Percentiles rank a stretch among this genome's conserved stretches.
Conservation (phyloP, 2,113 vertebrate species). For the Cyanoliseus patagonus region DNA sequence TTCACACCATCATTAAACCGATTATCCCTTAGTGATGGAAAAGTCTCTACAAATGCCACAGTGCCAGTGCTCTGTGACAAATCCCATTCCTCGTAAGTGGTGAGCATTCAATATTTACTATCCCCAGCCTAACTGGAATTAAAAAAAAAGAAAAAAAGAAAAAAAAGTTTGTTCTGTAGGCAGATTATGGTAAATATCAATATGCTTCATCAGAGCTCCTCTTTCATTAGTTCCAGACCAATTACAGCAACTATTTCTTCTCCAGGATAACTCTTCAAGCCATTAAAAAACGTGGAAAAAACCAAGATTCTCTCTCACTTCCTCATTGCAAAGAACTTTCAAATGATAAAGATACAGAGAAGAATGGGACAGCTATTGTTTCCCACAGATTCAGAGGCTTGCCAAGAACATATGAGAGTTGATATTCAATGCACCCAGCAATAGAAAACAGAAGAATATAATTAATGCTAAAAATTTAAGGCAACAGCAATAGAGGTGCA, state of each 20-base stretch:
- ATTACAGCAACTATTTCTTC: background rate
- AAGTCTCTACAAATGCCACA: slow-evolving; percentile 41
- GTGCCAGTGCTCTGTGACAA: slow-evolving; percentile 6
- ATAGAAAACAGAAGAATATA: background rate
- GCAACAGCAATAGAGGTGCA: background rate
- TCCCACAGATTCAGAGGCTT: background rate
- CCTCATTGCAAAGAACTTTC: background rate
- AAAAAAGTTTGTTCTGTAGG: background rate
- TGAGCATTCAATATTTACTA: slow-evolving; percentile 1
- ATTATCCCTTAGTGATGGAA: slow-evolving; percentile 38
- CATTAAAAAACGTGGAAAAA: background rate
- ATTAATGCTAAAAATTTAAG: background rate
- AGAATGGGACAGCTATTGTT: background rate
- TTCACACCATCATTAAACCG: slow-evolving; percentile 43
- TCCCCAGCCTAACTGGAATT: background rate
- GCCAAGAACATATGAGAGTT: background rate
- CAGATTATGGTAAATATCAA: background rate
- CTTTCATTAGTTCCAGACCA: slow-evolving; percentile 25
- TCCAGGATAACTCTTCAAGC: background rate
- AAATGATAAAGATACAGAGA: background rate
- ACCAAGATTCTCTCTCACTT: background rate
- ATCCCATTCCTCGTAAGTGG: background rate
- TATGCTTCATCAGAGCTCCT: background rate
- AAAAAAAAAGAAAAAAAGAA: background rate
- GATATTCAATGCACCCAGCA: background rate